Conservation (phyloP, 2,888 invertebrate genomes). For the Sturmia bella region DNA sequence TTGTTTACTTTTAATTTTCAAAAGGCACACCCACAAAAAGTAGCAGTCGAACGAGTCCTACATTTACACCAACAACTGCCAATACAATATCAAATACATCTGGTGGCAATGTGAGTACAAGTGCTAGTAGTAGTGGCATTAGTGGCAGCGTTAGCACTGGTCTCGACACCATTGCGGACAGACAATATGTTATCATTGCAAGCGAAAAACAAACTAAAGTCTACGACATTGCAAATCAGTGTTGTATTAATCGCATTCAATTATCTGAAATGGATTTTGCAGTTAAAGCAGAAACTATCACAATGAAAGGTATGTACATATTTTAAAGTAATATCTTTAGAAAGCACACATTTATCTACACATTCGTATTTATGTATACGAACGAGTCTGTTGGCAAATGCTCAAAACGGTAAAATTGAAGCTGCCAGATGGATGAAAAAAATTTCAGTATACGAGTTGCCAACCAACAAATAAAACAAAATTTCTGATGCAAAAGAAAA, state of each 20-base stretch:
- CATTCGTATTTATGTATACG: neutral
- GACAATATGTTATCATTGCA: constrained; percentile 95
- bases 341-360: neutral
- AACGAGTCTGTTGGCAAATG: too few relatives aligned
- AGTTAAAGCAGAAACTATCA: constrained; percentile 95
- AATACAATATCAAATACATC: constrained; percentile 79
- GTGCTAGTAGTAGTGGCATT: constrained; percentile 76
- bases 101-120: constrained; percentile 74
- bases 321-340: neutral
- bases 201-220: constrained; percentile 98
- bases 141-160: constrained; percentile 80
- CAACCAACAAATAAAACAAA: too few relatives aligned
- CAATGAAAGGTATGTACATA: constrained; percentile 88
- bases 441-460: too few relatives aligned
- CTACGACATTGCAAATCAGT: constrained; percentile 96
- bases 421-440: too few relatives aligned
- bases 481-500: too few relatives aligned
- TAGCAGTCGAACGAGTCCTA: constrained; percentile 90
- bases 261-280: constrained; percentile 96
- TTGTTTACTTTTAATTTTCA: neutral
- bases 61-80: constrained; percentile 83
- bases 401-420: too few relatives aligned
- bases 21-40: constrained; percentile 87
- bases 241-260: constrained; percentile 95
- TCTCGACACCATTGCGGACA: constrained; percentile 85